Base-by-base conservation (phyloP, 2,797 vertebrate genomes). In the Dryobates pubescens region DNA sequence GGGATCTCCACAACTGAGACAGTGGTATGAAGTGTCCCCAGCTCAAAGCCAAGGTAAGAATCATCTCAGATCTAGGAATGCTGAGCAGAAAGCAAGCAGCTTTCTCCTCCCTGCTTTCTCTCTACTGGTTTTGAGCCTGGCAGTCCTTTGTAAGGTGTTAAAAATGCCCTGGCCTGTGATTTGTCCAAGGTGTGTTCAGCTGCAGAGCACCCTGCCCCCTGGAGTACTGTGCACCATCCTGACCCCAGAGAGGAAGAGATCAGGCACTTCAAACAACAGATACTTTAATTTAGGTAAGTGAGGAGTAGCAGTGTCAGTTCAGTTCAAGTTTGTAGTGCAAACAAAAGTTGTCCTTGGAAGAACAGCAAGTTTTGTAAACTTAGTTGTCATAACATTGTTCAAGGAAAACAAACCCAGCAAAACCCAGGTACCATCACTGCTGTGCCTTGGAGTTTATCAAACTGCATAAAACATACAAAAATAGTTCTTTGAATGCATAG, bases 401-500 rank as follows among this genome's bases (percentile, higher is more conserved):
- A 86, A 73, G 81, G 57, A 77, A 73, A 61, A 7, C 43, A 59
- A 61, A 23, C 9, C 10, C 18, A 67, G 45, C 36, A 65, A 34
- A 81, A 88, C 29, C 0, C 36, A 86, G 83, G 72, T 91, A 86
- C 73, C 53, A 1, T 32, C 91, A 71, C 34, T 84, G 73, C 34
- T 92, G 79, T 83, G 79, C 68, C 45, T 79, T 79, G 69, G 56
- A 87, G 51, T 84, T 94, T 92, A 95, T 92, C 92, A 95, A 90
- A 95, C 85, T 92, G 70, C 88, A 93, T 90, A 94, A 90, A 96
- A 96, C 57, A 89, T 95, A 95, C 54, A 97, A 97, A 96, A 96
- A 95, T 96, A 97, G 34, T 92, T 91, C 86, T 96, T 85, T 96
- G 92, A 93, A 94, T 95, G 92, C 96, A 96, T 94, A 96, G 93